Evolutionary conservation across 2,113 vertebrate species (phyloP).

Genomic region (Cottus gobio): DNA sequence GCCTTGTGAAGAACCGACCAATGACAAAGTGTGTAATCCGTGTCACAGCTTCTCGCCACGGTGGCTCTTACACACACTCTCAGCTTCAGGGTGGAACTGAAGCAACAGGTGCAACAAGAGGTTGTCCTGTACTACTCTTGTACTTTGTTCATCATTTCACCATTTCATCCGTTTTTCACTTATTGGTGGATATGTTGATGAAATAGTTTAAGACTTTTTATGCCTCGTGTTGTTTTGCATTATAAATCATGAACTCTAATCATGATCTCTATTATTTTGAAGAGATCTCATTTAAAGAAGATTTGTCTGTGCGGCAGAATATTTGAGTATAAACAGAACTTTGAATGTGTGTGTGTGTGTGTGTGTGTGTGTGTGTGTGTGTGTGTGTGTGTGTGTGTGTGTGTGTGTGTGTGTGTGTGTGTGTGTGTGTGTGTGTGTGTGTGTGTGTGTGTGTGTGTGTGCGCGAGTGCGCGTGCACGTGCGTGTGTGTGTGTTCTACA

Average conservation of each 20-base stretch:
- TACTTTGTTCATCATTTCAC: background rate
- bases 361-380: background rate
- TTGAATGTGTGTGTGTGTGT: background rate
- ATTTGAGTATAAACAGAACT: background rate
- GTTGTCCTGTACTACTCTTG: background rate
- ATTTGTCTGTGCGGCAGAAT: background rate
- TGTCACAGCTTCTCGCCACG: background rate
- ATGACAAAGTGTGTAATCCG: slow-evolving; percentile 13
- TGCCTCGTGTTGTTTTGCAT: background rate
- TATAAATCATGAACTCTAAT: background rate
- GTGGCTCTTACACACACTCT: background rate
- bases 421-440: background rate
- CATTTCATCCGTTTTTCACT: background rate
- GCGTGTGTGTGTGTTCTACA: too few species aligned
- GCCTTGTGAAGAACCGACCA: background rate
- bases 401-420: background rate
- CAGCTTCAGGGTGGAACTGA: background rate
- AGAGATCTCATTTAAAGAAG: background rate
- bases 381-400: background rate
- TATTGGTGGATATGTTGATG: background rate
- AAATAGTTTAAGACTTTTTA: background rate
- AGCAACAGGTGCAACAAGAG: background rate
- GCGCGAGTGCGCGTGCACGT: too few species aligned
- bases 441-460: background rate
- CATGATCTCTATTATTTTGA: background rate